phyloP scores from a whole-genome alignment of 2,888 invertebrate species.

The Caenorhabditis panamensis region DNA sequence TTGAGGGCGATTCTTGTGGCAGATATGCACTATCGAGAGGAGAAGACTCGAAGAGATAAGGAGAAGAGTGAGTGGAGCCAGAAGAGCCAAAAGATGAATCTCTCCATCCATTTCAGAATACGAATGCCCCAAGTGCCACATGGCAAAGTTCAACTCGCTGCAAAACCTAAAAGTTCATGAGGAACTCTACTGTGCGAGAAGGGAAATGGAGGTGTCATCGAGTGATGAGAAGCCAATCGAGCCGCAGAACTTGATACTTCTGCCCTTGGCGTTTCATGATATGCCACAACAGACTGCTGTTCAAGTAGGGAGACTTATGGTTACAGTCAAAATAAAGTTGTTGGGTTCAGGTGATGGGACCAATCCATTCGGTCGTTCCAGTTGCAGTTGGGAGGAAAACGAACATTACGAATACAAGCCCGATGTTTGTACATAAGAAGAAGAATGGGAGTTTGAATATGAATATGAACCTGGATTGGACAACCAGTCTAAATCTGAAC shows the following conservation, averaged over 20 bases:
- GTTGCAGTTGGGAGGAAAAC: slow-evolving; percentile 64
- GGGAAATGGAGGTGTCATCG: slow-evolving; percentile 3
- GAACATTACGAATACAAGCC: slow-evolving; percentile 31
- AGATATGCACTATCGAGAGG: slow-evolving; percentile 42
- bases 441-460: slow-evolving; percentile 16
- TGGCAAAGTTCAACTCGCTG: slow-evolving; percentile 64
- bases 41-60: slow-evolving; percentile 22
- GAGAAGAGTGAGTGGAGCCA: slow-evolving; percentile 28
- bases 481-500: slow-evolving; percentile 22
- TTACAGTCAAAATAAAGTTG: no score
- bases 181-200: slow-evolving; percentile 56
- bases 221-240: background rate
- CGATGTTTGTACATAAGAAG: slow-evolving; percentile 35
- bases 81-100: no score
- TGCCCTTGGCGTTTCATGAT: slow-evolving; percentile 51
- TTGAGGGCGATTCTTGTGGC: slow-evolving; percentile 48
- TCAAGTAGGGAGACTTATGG: slow-evolving; percentile 35
- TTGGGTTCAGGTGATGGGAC: slow-evolving; percentile 64
- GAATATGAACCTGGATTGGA: background rate
- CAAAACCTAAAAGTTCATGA: slow-evolving; percentile 64
- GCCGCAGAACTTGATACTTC: slow-evolving; percentile 23
- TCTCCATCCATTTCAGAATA: no score
- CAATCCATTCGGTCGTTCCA: slow-evolving; percentile 69
- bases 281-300: slow-evolving; percentile 32
- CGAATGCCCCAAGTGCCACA: slow-evolving; percentile 59